Evolutionary conservation across 2,797 vertebrate species (phyloP).

Genomic region (Myotis findleyi): DNA sequence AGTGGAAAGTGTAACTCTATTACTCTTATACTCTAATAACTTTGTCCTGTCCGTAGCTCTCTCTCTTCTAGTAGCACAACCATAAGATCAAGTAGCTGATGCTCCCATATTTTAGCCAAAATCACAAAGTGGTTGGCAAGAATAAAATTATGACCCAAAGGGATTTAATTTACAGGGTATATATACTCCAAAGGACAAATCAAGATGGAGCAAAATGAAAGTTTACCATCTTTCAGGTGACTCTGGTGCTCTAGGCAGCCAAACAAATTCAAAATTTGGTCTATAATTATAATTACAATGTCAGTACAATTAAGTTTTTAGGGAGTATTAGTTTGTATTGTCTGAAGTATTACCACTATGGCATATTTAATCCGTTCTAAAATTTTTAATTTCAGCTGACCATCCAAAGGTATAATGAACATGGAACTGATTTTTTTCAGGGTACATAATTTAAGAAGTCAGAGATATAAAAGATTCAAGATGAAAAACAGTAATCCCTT

Average conservation of each 20-base stretch:
- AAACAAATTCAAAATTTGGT: not conserved
- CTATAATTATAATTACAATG: not conserved
- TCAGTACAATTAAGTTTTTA: not conserved
- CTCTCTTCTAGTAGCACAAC: not conserved
- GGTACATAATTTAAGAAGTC: not conserved
- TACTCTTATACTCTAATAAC: not conserved
- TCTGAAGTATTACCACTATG: not conserved
- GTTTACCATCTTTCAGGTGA: not conserved
- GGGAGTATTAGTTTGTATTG: not conserved
- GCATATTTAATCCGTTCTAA: not conserved
- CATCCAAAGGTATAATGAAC: conserved; percentile 10
- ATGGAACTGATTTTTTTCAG: conserved; percentile 10
- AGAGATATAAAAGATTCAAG: not conserved
- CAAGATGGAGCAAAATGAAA: conserved; percentile 49
- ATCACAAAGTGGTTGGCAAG: not conserved
- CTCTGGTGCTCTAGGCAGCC: not conserved
- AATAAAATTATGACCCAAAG: conserved; percentile 3
- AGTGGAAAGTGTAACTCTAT: not conserved
- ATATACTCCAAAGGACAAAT: not conserved
- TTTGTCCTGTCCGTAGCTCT: not conserved
- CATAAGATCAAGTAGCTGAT: not conserved
- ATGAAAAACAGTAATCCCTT: not conserved
- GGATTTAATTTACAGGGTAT: conserved; percentile 1
- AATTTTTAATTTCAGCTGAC: conserved; percentile 1
- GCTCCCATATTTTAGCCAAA: conserved; percentile 39